phyloP scores from a whole-genome alignment of 2,113 vertebrate genomes.

The Chloebia gouldiae region DNA sequence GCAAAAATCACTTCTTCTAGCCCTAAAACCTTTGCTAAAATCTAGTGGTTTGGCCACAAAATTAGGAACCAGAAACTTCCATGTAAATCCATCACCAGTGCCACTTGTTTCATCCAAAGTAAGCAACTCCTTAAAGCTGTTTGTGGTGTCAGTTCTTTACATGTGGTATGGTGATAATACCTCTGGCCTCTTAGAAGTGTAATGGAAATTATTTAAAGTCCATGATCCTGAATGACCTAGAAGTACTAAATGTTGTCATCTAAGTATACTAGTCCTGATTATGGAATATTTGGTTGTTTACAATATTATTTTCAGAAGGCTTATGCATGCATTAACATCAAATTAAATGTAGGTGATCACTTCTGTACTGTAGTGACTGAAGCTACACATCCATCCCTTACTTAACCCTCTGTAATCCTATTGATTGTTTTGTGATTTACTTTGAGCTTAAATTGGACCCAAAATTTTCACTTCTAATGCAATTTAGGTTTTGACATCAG shows the following conservation, averaged over 20 bases:
- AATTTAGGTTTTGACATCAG: neutral
- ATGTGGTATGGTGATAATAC: neutral
- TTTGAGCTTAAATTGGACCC: neutral
- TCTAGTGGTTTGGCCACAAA: neutral
- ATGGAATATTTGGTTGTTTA: neutral
- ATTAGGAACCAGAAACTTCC: neutral
- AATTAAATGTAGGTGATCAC: neutral
- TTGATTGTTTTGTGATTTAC: neutral
- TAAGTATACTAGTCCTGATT: neutral
- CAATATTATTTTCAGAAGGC: neutral
- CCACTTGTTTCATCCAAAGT: neutral
- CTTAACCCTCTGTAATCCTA: neutral
- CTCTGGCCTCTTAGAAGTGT: neutral
- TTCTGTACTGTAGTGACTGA: neutral
- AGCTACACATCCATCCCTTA: neutral
- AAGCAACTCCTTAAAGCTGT: neutral
- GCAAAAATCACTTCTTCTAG: neutral
- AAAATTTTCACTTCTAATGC: neutral
- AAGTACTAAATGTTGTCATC: neutral
- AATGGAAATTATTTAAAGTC: neutral
- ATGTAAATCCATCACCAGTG: neutral
- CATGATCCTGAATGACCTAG: neutral
- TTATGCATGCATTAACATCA: neutral
- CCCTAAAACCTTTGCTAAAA: neutral
- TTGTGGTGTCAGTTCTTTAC: neutral